Conservation (phyloP, 2,888 invertebrate genomes). For the Rosalia funebris region DNA sequence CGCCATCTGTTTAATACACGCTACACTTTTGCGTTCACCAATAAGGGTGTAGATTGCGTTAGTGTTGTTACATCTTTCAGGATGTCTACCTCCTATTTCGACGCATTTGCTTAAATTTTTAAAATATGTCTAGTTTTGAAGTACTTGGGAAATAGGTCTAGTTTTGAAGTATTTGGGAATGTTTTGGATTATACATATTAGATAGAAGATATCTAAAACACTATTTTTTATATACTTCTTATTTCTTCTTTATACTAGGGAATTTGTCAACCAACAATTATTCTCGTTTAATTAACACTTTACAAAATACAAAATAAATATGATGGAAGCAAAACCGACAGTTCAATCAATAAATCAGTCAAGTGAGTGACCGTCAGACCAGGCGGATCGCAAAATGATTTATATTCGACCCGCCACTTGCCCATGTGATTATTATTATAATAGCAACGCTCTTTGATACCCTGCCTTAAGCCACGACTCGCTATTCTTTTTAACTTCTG, state of each 20-base stretch:
- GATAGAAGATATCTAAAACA: too few relatives aligned
- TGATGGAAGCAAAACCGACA: slow-evolving; percentile 52
- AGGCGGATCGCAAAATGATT: slow-evolving; percentile 64
- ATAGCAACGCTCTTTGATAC: slow-evolving; percentile 62
- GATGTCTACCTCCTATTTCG: background rate
- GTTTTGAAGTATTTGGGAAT: too few relatives aligned
- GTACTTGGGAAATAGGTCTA: too few relatives aligned
- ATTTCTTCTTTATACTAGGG: too few relatives aligned
- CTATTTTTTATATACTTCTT: too few relatives aligned
- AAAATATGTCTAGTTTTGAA: too few relatives aligned
- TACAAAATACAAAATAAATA: slow-evolving; percentile 39
- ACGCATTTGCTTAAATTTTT: too few relatives aligned
- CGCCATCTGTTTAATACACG: slow-evolving; percentile 1
- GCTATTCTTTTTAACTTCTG: slow-evolving; percentile 39
- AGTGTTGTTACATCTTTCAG: background rate
- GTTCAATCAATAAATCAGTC: slow-evolving; percentile 64
- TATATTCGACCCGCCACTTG: slow-evolving; percentile 61
- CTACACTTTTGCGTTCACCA: background rate
- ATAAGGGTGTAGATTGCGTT: background rate
- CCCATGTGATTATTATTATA: slow-evolving; percentile 64
- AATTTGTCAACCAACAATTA: too few relatives aligned
- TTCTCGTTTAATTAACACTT: too few relatives aligned
- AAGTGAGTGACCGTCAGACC: slow-evolving; percentile 61
- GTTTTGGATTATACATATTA: too few relatives aligned
- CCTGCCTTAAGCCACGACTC: slow-evolving; percentile 55